Evolutionary conservation across 1,140 invertebrate genomes (phyloP), one percentile per base, ranked within the genome.

Genomic region (Neuroterus valhalla): DNA sequence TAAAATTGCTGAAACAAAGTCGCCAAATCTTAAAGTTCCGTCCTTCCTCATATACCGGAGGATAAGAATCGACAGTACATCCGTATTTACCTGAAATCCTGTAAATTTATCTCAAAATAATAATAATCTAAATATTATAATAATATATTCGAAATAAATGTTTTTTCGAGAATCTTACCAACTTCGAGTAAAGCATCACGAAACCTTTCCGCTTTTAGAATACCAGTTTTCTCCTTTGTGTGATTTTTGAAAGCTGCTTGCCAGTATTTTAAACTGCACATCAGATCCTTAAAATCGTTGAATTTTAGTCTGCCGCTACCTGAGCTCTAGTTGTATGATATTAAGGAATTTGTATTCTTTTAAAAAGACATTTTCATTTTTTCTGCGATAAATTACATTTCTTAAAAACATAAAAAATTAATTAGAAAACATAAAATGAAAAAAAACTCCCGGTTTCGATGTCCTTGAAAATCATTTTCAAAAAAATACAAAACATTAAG

Each of bases 1-100:
- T 76, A 98, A 91, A 84, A 98, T 95, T 44, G 96, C 95, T 5
- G 95, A 96, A 0, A 98, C 96, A 86, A 97, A 98, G 88, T 98
- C 96, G 17, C 96, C 96, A 85, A 98, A 97, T 81, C 96, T 90
- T n/a, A 98, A 90, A 46, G 96, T 97, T 55, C 96, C 96, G 87
- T 98, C 96, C 89, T 97, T 98, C 73, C 96, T 93, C 95, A 98
- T 98, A 81, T 97, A 97, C 75, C 96, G 91, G 70, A 97, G 90
- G 62, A 97, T 94, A 17, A 98, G 90, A 45, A 96, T 92, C 4
- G 95, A 95, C 75, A 97, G 88, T 55, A 96, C 95, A 70, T 96
- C 94, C 19, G 95, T 95, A 79, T 94, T 96, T 44, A 97, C 89
- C 85, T 96, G 95, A 82, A 97, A 98, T 10, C 97, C 93, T 93